Evolutionary conservation across 1,140 invertebrate genomes (phyloP).

Genomic region (Drosophila suzukii): DNA sequence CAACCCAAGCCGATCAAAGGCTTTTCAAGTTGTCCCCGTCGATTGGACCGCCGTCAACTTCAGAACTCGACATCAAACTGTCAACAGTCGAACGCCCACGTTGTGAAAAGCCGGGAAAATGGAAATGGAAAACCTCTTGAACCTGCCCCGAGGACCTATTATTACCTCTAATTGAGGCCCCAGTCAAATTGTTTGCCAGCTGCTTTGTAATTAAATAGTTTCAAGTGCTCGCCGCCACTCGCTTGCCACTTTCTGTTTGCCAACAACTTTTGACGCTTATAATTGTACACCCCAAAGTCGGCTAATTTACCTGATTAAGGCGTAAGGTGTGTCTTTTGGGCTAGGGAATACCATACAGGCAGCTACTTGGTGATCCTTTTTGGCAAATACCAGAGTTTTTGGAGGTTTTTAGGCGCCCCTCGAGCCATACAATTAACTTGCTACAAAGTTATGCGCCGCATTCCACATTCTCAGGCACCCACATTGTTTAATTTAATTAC

Average conservation of each 20-base stretch:
- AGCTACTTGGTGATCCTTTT: not conserved
- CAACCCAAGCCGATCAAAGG: slow-evolving; percentile 24
- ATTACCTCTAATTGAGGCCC: slow-evolving; percentile 70
- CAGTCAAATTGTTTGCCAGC: slow-evolving; percentile 73
- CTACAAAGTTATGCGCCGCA: slow-evolving; percentile 57
- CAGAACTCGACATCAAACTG: slow-evolving; percentile 25
- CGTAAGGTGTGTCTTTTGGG: slow-evolving; percentile 6
- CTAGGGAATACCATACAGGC: slow-evolving; percentile 17
- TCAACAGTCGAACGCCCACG: slow-evolving; percentile 24
- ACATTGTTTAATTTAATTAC: slow-evolving; percentile 79
- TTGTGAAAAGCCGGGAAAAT: not conserved
- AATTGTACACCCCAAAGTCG: slow-evolving; percentile 52
- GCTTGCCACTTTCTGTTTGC: slow-evolving; percentile 72
- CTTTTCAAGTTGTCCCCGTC: slow-evolving; percentile 4
- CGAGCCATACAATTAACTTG: slow-evolving; percentile 66
- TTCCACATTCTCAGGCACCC: slow-evolving; percentile 43
- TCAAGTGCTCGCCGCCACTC: slow-evolving; percentile 60
- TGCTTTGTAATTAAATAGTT: slow-evolving; percentile 82
- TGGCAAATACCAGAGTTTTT: slow-evolving; percentile 15
- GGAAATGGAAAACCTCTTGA: slow-evolving; percentile 7
- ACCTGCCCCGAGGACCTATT: slow-evolving; percentile 25
- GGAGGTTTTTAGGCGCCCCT: slow-evolving; percentile 27
- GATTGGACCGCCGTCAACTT: slow-evolving; percentile 33
- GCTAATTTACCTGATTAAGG: slow-evolving; percentile 32
- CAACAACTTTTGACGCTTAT: slow-evolving; percentile 74